Conservation (phyloP, 2,113 vertebrate genomes). For the Petaurus breviceps region DNA sequence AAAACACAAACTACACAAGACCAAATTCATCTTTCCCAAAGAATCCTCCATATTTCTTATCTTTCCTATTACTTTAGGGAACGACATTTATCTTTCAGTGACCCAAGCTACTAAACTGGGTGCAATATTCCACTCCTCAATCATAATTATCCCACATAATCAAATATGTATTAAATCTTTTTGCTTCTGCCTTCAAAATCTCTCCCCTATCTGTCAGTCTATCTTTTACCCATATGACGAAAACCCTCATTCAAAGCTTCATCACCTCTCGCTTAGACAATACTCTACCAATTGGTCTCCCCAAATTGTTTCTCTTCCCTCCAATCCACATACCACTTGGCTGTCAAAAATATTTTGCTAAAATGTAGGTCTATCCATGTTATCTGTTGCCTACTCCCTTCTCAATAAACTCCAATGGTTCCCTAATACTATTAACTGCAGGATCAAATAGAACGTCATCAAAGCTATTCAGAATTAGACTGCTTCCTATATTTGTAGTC, state of each 20-base stretch:
- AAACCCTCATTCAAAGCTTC: background rate
- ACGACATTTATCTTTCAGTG: background rate
- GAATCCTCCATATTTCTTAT: background rate
- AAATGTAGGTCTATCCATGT: background rate
- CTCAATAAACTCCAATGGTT: background rate
- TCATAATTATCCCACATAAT: background rate
- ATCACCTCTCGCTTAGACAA: background rate
- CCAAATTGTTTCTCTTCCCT: background rate
- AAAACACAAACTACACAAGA: background rate
- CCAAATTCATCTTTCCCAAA: background rate
- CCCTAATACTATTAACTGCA: background rate
- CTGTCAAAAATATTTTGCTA: background rate
- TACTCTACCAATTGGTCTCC: background rate
- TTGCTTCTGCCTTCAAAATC: background rate
- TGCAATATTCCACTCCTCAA: background rate
- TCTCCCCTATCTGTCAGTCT: background rate
- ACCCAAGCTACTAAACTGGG: background rate
- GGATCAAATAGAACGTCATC: background rate
- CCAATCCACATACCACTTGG: background rate
- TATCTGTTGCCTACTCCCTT: background rate
- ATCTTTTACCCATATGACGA: background rate
- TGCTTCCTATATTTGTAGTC: background rate
- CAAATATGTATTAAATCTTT: background rate
- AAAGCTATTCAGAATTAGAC: background rate
- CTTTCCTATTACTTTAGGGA: background rate